These are phyloP conservation scores for Tetramorium parvispinum DNA, from an alignment of 1,140 invertebrate genomes.

Conservation along the genomic window DNA sequence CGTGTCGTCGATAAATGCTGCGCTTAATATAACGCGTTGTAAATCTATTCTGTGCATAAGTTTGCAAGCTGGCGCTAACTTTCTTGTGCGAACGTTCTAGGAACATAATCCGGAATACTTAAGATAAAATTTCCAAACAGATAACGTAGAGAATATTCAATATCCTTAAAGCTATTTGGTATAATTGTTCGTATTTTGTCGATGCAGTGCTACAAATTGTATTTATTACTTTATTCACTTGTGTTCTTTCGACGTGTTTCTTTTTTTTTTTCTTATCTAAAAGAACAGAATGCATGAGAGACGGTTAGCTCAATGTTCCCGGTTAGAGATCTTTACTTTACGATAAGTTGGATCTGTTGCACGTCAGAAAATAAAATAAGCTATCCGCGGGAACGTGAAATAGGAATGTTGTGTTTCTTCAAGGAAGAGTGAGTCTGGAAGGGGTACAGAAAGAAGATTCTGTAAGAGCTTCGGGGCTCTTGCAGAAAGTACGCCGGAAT, in stretches of 20 bases:
- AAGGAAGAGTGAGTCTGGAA: conserved; percentile 14
- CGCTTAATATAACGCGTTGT: conserved; percentile 52
- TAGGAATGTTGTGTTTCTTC: conserved; percentile 58
- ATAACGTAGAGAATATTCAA: conserved; percentile 14
- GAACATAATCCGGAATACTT: conserved; percentile 17
- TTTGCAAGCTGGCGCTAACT: conserved; percentile 15
- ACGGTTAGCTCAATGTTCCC: conserved; percentile 17
- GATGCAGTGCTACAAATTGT: neutral
- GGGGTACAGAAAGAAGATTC: conserved; percentile 3
- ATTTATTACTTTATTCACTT: neutral
- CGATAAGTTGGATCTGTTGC: conserved; percentile 56
- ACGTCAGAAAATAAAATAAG: conserved; percentile 44
- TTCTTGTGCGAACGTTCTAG: neutral
- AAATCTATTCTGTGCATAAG: conserved; percentile 28
- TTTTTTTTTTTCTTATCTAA: conserved; percentile 10
- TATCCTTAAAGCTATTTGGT: neutral
- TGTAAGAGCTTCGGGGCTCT: conserved; percentile 33
- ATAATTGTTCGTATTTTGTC: neutral
- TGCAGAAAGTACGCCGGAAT: conserved; percentile 62
- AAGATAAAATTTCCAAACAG: conserved; percentile 7
- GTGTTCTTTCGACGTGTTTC: neutral
- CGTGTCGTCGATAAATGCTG: conserved; percentile 62
- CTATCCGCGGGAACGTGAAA: conserved; percentile 48
- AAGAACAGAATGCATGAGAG: neutral
- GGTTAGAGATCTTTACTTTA: conserved; percentile 44